Percentiles rank a stretch among this genome's conserved stretches.
Evolutionary conservation across 2,113 vertebrate genomes (phyloP).

Genomic region (Colossoma macropomum): DNA sequence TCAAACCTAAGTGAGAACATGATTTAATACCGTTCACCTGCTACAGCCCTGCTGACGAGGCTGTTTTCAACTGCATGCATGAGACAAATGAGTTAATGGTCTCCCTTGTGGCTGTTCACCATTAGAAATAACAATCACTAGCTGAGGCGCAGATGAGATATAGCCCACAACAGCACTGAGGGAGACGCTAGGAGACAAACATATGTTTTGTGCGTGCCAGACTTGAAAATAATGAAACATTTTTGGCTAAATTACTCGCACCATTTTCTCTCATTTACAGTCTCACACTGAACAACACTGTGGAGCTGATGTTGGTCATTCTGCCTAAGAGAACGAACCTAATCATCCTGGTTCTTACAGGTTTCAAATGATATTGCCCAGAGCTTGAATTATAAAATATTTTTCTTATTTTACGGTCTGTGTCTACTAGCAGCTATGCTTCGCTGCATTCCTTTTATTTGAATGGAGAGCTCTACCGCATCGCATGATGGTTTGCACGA

Average conservation of each 20-base stretch:
- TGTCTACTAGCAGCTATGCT: too few relatives aligned
- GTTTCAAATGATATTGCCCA: not conserved
- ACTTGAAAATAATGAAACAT: not conserved
- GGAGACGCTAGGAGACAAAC: not conserved
- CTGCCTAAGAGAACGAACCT: not conserved
- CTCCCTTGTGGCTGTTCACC: slow-evolving; percentile 43
- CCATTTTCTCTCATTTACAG: not conserved
- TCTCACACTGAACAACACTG: not conserved
- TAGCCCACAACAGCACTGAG: not conserved
- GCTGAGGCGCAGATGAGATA: not conserved
- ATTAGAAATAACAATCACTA: slow-evolving; percentile 35
- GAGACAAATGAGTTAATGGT: slow-evolving; percentile 49
- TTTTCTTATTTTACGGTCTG: too few relatives aligned
- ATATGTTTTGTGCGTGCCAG: not conserved
- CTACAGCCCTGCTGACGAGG: slow-evolving; percentile 57
- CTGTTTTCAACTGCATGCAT: slow-evolving; percentile 25
- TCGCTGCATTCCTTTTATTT: too few relatives aligned
- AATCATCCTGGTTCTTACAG: not conserved
- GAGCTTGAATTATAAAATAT: too few relatives aligned
- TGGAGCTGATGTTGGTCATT: not conserved
- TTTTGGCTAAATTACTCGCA: not conserved
- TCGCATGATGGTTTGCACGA: too few relatives aligned
- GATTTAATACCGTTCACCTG: slow-evolving; percentile 55
- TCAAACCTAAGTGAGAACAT: slow-evolving; percentile 53
- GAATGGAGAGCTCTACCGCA: too few relatives aligned